Percentiles rank a stretch among this genome's conserved stretches.
Evolutionary conservation across 2,888 invertebrate species (phyloP).

Genomic region (Neoascia interrupta): DNA sequence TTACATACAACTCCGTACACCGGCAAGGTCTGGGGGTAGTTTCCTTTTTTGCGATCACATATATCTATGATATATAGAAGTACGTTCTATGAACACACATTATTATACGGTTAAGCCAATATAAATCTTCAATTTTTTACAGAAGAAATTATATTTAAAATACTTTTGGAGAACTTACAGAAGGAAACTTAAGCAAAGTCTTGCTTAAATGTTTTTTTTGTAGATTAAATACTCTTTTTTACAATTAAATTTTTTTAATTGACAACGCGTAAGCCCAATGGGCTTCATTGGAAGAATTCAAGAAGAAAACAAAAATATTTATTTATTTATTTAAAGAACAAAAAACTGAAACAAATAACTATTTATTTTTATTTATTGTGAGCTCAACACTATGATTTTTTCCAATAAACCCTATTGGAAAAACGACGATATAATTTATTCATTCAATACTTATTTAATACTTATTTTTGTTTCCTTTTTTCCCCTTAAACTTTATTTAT

Average conservation of each 20-base stretch:
- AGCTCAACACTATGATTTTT: conserved; percentile 61
- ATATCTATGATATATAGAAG: conserved; percentile 99
- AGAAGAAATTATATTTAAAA: conserved; percentile 57
- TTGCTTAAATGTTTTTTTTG: conserved; percentile 29
- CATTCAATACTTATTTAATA: conserved; percentile 26
- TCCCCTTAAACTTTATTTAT: conserved; percentile 48
- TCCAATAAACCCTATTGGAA: conserved; percentile 55
- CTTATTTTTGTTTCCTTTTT: conserved; percentile 33
- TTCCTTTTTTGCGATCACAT: conserved; percentile 85
- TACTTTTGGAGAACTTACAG: conserved; percentile 23
- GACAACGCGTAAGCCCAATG: conserved; percentile 63
- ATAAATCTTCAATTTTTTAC: conserved; percentile 53
- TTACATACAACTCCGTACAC: conserved; percentile 64
- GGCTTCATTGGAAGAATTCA: conserved; percentile 69
- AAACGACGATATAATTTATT: conserved; percentile 48
- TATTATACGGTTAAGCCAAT: conserved; percentile 65
- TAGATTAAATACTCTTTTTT: conserved; percentile 10
- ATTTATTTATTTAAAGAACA: conserved; percentile 47
- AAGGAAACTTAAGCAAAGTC: conserved; percentile 35
- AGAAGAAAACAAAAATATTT: conserved; percentile 48
- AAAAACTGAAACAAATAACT: conserved; percentile 44
- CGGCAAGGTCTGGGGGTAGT: conserved; percentile 83
- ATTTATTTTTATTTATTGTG: conserved; percentile 66
- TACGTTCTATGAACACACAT: conserved; percentile 95
- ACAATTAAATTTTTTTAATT: conserved; percentile 59